phyloP scores from a whole-genome alignment of 2,797 vertebrate species.

The Prionace glauca region DNA sequence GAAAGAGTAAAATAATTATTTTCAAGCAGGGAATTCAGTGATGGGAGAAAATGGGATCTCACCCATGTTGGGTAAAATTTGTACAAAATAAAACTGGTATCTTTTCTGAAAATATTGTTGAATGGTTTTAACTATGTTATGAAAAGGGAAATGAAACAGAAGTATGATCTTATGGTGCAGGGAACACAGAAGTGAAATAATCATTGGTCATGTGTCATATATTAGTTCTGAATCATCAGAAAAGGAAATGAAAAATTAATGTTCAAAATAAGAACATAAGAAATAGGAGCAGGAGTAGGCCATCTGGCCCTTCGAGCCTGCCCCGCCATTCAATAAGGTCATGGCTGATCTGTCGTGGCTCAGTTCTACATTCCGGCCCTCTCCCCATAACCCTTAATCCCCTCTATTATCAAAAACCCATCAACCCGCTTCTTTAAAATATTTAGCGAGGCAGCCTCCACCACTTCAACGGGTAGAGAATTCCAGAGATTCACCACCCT shows the following conservation, averaged over 20 bases:
- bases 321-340: too few species aligned
- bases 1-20: neutral
- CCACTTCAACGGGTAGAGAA: too few species aligned
- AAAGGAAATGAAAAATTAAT: slow-evolving; percentile 17
- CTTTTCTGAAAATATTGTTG: neutral
- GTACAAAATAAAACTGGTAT: neutral
- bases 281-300: too few species aligned
- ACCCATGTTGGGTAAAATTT: neutral
- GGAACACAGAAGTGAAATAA: slow-evolving; percentile 32
- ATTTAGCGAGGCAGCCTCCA: too few species aligned
- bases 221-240: slow-evolving; percentile 8
- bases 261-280: too few species aligned
- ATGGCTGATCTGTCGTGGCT: too few species aligned
- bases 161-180: neutral
- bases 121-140: neutral
- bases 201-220: neutral
- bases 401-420: too few species aligned
- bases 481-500: too few species aligned
- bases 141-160: neutral
- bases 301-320: too few species aligned
- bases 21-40: neutral
- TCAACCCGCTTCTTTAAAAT: too few species aligned
- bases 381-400: too few species aligned
- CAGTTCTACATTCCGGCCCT: too few species aligned
- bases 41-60: neutral